Percentiles rank a stretch among this genome's conserved stretches.
phyloP scores from a whole-genome alignment of 2,113 vertebrate species.

The Sylvietta virens region DNA sequence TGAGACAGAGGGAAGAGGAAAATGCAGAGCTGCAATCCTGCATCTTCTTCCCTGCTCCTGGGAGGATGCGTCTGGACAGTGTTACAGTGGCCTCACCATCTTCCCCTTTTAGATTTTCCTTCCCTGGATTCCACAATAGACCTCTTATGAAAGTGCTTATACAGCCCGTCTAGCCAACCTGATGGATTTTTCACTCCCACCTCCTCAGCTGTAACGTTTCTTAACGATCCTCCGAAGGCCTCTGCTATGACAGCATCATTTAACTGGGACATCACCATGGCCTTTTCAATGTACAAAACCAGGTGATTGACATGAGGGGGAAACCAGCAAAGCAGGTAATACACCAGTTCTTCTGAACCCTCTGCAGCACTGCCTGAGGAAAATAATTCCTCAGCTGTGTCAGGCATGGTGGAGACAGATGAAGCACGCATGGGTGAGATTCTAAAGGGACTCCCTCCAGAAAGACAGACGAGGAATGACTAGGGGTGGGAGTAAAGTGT shows the following conservation, averaged over 20 bases:
- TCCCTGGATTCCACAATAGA: neutral
- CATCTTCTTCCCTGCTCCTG: neutral
- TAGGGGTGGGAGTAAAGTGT: neutral
- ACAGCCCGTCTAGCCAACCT: neutral
- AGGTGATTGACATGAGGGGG: neutral
- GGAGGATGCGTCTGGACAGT: neutral
- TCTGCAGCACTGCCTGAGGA: neutral
- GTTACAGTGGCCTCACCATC: neutral
- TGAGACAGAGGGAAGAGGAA: neutral
- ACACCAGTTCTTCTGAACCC: neutral
- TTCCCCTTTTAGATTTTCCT: neutral
- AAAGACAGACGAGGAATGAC: neutral
- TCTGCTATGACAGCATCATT: neutral
- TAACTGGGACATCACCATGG: neutral
- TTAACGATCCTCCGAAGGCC: neutral
- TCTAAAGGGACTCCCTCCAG: neutral
- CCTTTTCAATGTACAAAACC: neutral
- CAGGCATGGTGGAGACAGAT: neutral
- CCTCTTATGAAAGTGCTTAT: neutral
- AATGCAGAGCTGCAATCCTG: neutral
- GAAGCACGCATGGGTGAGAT: neutral
- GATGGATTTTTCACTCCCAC: neutral
- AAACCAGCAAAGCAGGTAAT: neutral
- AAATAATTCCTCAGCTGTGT: neutral
- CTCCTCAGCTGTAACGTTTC: neutral